These are phyloP conservation scores for Acanthosepion lycidas DNA, from an alignment of 2,888 invertebrate species.

Conservation along the genomic window DNA sequence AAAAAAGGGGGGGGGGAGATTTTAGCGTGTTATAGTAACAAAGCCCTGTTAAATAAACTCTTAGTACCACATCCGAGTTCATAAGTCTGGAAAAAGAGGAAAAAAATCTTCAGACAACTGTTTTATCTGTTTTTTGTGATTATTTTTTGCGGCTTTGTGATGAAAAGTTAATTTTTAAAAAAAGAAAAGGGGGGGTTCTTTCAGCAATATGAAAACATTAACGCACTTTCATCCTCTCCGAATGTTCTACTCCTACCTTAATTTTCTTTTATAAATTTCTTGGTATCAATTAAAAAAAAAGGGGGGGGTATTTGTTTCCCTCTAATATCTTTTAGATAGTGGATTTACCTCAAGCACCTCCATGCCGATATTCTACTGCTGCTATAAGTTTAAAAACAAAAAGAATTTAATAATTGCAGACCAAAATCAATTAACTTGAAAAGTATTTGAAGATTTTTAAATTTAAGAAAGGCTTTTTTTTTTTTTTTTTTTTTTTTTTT, in stretches of 20 bases:
- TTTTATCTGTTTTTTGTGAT: background rate
- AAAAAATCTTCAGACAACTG: too few species aligned
- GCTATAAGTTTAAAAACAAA: too few species aligned
- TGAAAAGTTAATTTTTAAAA: background rate
- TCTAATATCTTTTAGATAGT: background rate
- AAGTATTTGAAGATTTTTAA: too few species aligned
- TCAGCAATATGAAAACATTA: background rate
- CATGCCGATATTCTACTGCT: background rate
- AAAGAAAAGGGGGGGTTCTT: too few species aligned
- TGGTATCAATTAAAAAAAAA: background rate
- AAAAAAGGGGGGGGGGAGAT: too few species aligned
- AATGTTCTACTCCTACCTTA: background rate
- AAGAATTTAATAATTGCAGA: background rate
- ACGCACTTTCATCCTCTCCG: background rate
- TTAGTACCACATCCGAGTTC: background rate
- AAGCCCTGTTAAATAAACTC: background rate
- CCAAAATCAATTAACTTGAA: background rate
- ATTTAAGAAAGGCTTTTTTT: too few species aligned
- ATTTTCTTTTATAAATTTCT: background rate
- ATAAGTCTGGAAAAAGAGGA: background rate
- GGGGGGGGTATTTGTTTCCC: too few species aligned
- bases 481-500: too few species aligned
- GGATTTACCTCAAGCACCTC: background rate
- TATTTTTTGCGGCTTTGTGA: background rate
- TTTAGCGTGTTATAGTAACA: background rate